These are phyloP conservation scores for Parascotia fuliginaria DNA, from an alignment of 2,888 invertebrate genomes.

Conservation along the genomic window DNA sequence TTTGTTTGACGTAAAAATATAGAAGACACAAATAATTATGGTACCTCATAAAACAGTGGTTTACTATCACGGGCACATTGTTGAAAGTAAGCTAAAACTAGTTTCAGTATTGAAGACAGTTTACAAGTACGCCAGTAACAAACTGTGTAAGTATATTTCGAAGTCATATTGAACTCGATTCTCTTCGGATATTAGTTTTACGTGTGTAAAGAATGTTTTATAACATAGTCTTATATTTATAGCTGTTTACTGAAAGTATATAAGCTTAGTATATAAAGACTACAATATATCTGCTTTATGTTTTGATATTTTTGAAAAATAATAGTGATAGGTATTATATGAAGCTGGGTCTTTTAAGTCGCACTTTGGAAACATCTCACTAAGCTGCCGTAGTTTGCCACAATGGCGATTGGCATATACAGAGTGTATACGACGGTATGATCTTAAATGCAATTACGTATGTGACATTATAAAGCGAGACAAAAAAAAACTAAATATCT, in stretches of 20 bases:
- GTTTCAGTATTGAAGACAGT: constrained; percentile 53
- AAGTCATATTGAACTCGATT: constrained; percentile 58
- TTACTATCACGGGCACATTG: constrained; percentile 29
- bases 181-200: constrained; percentile 43
- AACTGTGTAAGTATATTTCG: constrained; percentile 52
- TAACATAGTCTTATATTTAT: constrained; percentile 16
- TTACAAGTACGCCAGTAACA: constrained; percentile 50
- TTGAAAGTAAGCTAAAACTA: constrained; percentile 47
- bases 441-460: too few relatives aligned
- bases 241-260: neutral
- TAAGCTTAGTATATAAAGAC: neutral
- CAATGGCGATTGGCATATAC: too few relatives aligned
- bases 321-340: too few relatives aligned
- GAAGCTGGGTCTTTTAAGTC: too few relatives aligned
- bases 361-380: too few relatives aligned
- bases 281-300: neutral
- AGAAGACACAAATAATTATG: constrained; percentile 16
- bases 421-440: too few relatives aligned
- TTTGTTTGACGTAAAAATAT: constrained; percentile 8
- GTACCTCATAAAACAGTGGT: constrained; percentile 32
- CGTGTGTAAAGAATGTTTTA: constrained; percentile 34
- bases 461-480: too few relatives aligned
- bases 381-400: too few relatives aligned
- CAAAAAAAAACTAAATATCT: too few relatives aligned
- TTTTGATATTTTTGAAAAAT: too few relatives aligned